These are phyloP conservation scores for Pionites leucogaster DNA, from an alignment of 2,113 vertebrate species.

Conservation along the genomic window DNA sequence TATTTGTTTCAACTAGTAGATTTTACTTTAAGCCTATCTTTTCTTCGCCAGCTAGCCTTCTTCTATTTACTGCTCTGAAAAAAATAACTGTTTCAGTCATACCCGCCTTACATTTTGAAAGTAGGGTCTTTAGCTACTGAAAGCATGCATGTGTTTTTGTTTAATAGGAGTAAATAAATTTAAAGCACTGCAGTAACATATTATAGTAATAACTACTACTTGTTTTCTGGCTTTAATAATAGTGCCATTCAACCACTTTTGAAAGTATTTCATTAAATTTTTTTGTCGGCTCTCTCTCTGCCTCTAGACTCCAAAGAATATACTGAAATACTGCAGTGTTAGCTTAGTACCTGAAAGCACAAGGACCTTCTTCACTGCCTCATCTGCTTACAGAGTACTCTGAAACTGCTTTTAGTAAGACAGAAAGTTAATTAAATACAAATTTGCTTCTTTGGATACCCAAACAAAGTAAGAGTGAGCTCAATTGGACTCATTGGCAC, in stretches of 20 bases:
- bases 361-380: not conserved
- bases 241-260: not conserved
- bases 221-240: not conserved
- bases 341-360: not conserved
- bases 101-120: not conserved
- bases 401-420: not conserved
- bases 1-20: not conserved
- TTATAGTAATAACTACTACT: not conserved
- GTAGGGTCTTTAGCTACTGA: not conserved
- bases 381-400: not conserved
- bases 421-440: not conserved
- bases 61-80: not conserved
- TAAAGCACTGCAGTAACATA: not conserved
- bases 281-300: not conserved
- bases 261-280: not conserved
- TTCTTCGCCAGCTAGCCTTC: not conserved
- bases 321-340: not conserved
- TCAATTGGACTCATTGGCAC: rapidly evolving
- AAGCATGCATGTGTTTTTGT: not conserved
- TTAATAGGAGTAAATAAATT: not conserved
- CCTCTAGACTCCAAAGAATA: not conserved
- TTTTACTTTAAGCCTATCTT: not conserved
- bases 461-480: not conserved
- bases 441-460: not conserved
- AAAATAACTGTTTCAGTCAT: not conserved